Conservation (phyloP, 37 sponge, comb jelly and placozoan genomes). For the Oopsacas minuta region DNA sequence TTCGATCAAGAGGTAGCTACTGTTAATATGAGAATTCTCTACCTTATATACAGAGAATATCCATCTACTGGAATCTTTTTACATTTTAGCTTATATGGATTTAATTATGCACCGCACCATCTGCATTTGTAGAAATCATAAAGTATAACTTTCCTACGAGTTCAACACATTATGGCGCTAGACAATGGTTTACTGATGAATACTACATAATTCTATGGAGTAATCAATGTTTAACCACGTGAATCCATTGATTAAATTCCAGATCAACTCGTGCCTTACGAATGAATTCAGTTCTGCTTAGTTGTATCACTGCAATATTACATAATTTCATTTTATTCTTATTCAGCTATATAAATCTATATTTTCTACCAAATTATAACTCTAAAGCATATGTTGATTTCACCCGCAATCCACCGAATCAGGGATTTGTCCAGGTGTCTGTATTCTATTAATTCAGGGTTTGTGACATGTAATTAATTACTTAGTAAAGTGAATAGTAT, state of each 20-base stretch:
- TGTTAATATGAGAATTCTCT: conserved; percentile 13
- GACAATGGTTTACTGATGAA: not conserved
- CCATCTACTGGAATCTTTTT: conserved; percentile 9
- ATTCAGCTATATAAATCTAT: not conserved
- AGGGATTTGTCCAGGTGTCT: no score
- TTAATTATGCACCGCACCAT: not conserved
- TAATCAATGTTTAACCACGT: conserved; percentile 14
- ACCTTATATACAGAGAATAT: not conserved
- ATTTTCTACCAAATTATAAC: not conserved
- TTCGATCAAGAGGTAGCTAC: conserved; percentile 19
- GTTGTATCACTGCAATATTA: not conserved
- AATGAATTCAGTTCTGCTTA: not conserved
- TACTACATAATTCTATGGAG: not conserved
- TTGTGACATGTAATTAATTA: no score
- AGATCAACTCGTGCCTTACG: not conserved
- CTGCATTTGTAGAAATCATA: not conserved
- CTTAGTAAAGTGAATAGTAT: no score
- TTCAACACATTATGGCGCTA: not conserved
- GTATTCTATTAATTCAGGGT: no score
- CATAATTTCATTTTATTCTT: not conserved
- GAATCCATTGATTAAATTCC: not conserved
- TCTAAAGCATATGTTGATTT: not conserved
- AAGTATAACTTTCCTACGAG: not conserved
- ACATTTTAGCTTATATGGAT: not conserved
- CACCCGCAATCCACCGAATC: no score